A percentile compares a stretch with the other conserved stretches of the same genome.
These are phyloP conservation scores for Dastarcus helophoroides DNA, from an alignment of 2,888 invertebrate species.

Conservation along the genomic window DNA sequence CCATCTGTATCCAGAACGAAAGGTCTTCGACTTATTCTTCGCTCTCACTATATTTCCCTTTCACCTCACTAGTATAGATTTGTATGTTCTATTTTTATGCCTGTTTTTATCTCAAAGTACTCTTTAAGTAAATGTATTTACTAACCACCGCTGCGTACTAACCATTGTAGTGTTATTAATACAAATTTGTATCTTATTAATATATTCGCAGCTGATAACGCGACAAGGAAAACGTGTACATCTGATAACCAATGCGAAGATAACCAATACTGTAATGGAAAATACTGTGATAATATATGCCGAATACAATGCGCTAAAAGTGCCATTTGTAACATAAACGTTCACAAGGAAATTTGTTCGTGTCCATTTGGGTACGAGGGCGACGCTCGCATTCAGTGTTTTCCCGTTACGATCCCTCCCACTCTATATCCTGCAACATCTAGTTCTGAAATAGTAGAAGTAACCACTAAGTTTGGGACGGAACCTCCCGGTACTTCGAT, in stretches of 20 bases:
- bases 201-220: conserved; percentile 38
- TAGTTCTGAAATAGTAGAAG: neutral
- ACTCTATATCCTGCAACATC: conserved; percentile 2
- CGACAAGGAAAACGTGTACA: conserved; percentile 37
- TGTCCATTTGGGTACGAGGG: conserved; percentile 40
- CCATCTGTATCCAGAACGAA: conserved; percentile 17
- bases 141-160: too few species aligned
- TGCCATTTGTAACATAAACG: conserved; percentile 40
- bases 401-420: conserved; percentile 11
- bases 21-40: conserved; percentile 14
- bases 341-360: conserved; percentile 39
- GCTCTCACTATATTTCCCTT: conserved; percentile 9
- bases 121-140: too few species aligned
- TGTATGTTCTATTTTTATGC: conserved; percentile 3
- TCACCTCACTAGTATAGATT: too few species aligned
- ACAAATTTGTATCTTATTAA: conserved; percentile 22
- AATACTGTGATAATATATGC: conserved; percentile 43
- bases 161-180: conserved; percentile 14
- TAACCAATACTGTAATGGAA: conserved; percentile 41
- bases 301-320: conserved; percentile 37
- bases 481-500: too few species aligned
- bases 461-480: too few species aligned
- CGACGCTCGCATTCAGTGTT: conserved; percentile 42
- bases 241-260: conserved; percentile 42
- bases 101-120: too few species aligned